Evolutionary conservation across 2,113 vertebrate genomes (phyloP).

Genomic region (Sylvilagus bachmani): DNA sequence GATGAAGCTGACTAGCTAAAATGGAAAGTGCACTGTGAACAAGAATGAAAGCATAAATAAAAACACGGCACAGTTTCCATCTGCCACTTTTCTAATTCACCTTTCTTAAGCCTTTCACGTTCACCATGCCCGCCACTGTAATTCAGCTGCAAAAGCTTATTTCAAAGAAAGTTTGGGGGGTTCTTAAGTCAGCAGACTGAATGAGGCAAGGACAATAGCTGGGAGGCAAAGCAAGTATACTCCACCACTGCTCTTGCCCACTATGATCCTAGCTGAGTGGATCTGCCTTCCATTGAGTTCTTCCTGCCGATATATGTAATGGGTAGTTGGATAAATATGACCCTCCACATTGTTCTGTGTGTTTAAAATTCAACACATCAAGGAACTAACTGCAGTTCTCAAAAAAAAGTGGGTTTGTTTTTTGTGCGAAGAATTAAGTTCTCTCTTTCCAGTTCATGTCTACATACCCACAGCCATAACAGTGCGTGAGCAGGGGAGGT

Average conservation of each 20-base stretch:
- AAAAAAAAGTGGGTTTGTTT: conserved; percentile 16
- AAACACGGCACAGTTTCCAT: conserved; percentile 56
- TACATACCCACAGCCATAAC: neutral
- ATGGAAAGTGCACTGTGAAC: conserved; percentile 47
- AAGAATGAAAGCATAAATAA: conserved; percentile 70
- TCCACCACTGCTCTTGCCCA: neutral
- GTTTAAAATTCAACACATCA: conserved; percentile 58
- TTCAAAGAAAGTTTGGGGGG: neutral
- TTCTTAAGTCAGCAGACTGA: conserved; percentile 66
- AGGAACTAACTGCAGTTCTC: neutral
- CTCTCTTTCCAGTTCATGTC: neutral
- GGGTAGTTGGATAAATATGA: conserved; percentile 47
- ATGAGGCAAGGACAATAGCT: conserved; percentile 55
- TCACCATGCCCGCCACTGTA: conserved; percentile 54
- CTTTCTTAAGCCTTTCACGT: conserved; percentile 51
- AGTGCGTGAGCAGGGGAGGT: neutral
- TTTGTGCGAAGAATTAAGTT: neutral
- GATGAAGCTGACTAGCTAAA: conserved; percentile 59
- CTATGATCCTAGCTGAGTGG: conserved; percentile 22
- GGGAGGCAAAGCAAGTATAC: conserved; percentile 65
- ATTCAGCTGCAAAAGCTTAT: conserved; percentile 66
- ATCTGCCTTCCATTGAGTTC: conserved; percentile 28
- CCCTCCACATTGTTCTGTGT: neutral
- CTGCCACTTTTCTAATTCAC: conserved; percentile 66
- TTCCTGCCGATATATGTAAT: conserved; percentile 40